These are phyloP conservation scores for Scaptomyza tumidula DNA, from an alignment of 2,888 invertebrate species.

Conservation along the genomic window DNA sequence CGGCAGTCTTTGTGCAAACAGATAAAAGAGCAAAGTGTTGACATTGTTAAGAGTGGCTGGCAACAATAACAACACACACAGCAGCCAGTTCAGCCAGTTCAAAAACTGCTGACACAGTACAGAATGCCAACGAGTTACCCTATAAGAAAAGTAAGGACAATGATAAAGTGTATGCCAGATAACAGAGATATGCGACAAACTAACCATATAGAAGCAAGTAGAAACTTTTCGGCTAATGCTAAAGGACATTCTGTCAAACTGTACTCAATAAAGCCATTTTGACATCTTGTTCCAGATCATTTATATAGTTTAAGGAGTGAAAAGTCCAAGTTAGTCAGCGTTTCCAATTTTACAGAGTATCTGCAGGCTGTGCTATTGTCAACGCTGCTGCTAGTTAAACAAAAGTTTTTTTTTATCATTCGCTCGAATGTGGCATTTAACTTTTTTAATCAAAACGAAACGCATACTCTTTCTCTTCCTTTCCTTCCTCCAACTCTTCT, in stretches of 20 bases:
- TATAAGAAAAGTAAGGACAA: background rate
- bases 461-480: background rate
- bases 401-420: slow-evolving; percentile 22
- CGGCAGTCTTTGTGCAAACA: slow-evolving; percentile 64
- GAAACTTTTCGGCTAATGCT: background rate
- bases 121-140: slow-evolving; percentile 19
- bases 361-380: background rate
- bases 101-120: slow-evolving; percentile 1
- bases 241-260: too few species aligned
- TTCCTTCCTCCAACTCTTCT: background rate
- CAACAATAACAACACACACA: slow-evolving; percentile 59
- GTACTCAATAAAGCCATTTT: too few species aligned
- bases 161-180: background rate
- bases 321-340: too few species aligned
- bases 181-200: background rate
- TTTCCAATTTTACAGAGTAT: slow-evolving; percentile 21
- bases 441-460: slow-evolving; percentile 64
- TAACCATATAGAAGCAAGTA: background rate
- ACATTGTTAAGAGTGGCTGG: slow-evolving; percentile 68
- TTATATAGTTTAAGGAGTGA: too few species aligned
- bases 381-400: slow-evolving; percentile 30
- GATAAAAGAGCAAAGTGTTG: slow-evolving; percentile 75
- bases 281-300: too few species aligned
- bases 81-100: slow-evolving; percentile 20
- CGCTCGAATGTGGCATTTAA: slow-evolving; percentile 37